These are phyloP conservation scores for Setophaga petechia DNA, from an alignment of 2,113 vertebrate species.

Conservation along the genomic window DNA sequence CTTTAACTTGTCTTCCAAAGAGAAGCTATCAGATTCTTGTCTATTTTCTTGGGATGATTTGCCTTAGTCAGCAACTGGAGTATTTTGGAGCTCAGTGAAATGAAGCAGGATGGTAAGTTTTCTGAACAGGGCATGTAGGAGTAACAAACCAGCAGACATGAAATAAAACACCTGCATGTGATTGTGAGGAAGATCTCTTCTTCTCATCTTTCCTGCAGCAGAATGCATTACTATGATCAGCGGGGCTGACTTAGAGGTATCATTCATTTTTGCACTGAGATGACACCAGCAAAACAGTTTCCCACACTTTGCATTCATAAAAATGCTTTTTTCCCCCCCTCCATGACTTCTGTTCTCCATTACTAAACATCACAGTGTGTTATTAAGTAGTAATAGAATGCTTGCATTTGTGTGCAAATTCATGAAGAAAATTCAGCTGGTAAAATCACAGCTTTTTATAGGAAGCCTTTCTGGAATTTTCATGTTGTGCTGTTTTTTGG, in stretches of 20 bases:
- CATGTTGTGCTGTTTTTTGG: not conserved
- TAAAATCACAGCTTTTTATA: not conserved
- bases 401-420: not conserved
- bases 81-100: not conserved
- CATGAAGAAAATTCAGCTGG: not conserved
- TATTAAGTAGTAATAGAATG: not conserved
- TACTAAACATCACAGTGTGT: not conserved
- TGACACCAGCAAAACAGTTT: not conserved
- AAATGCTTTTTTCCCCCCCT: not conserved
- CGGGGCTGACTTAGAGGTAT: not conserved
- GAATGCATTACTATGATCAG: not conserved
- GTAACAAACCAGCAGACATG: not conserved
- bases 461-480: not conserved
- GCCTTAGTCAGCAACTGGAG: not conserved
- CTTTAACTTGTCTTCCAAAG: not conserved
- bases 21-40: not conserved
- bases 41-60: not conserved
- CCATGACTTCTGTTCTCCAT: not conserved
- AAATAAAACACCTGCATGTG: not conserved
- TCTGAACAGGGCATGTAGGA: not conserved
- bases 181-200: not conserved
- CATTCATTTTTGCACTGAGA: not conserved
- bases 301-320: not conserved
- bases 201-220: not conserved
- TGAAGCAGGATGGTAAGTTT: not conserved